Evolutionary conservation across 2,797 vertebrate species (phyloP), one percentile per base, ranked within the genome.

Genomic region (Tokudaia muenninki): DNA sequence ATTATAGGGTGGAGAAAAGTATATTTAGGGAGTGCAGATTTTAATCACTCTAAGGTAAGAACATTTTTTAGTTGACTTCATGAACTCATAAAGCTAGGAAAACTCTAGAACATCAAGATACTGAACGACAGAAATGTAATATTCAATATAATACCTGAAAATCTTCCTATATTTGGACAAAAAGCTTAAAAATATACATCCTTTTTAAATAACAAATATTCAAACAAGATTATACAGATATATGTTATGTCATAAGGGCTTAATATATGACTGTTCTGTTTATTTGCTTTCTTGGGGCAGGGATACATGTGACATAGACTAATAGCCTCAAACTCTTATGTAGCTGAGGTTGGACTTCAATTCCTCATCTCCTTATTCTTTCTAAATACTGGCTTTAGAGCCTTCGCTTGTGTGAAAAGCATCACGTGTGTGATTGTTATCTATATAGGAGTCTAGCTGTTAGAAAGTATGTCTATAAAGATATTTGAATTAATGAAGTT

Each of bases 31-130:
- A 41, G 55, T 31, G 70, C 12, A 89, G 6, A 94, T 63, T 86
- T 90, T 89, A 89, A 87, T 96, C 63, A 87, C 65, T 90, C 26
- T 59, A 88, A 94, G 22, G 13, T 57, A 92, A 95, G 12, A 94
- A 80, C 9, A 94, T 79, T 63, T 90, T 93, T 96, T 87, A 72
- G 67, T 75, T 96, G 87, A 92, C 31, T 95, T 96, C 90, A 92
- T 89, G 31, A 94, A 97, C 90, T 92, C 87, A 94, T 92, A 84
- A 34, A 86, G 92, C 34, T 90, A 86, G 14, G 13, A 81, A 93
- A 89, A 92, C 72, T 92, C 52, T 9, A 70, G 22, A 0, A 31
- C 41, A 74, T 90, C 63, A 92, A 37, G 37, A 57, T 57, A 16
- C 44, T 96, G 44, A 92, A 10, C 44, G 44, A 89, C 29, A 82